phyloP scores from a whole-genome alignment of 2,113 vertebrate genomes.

The Chaenocephalus aceratus region DNA sequence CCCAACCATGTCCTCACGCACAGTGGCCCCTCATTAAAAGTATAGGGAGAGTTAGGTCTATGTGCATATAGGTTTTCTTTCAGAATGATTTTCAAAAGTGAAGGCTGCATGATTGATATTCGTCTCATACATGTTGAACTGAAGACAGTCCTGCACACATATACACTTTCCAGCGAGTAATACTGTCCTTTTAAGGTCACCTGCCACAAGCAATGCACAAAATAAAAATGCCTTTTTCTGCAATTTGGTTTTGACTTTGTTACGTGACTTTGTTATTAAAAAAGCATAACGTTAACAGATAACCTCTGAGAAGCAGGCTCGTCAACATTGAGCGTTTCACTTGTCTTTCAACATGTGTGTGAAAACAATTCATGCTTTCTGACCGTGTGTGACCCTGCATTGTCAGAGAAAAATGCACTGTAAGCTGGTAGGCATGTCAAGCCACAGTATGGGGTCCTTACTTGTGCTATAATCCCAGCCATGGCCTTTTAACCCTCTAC shows the following conservation, averaged over 20 bases:
- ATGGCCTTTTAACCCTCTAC: conserved; percentile 80
- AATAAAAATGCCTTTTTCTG: background rate
- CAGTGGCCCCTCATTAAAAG: conserved; percentile 74
- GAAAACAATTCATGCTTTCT: conserved; percentile 74
- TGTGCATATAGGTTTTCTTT: conserved; percentile 53
- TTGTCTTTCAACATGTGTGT: conserved; percentile 74
- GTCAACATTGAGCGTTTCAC: conserved; percentile 40
- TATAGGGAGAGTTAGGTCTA: conserved; percentile 52
- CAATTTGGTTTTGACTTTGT: conserved; percentile 57
- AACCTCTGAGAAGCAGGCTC: conserved; percentile 64
- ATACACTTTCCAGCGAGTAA: background rate
- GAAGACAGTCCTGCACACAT: background rate
- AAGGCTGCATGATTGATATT: background rate
- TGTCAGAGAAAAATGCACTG: conserved; percentile 82
- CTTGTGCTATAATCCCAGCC: conserved; percentile 80
- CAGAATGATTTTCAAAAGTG: conserved; percentile 50
- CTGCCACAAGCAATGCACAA: background rate
- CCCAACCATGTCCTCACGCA: conserved; percentile 81
- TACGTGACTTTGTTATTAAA: conserved; percentile 49
- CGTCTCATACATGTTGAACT: background rate
- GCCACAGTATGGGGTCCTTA: conserved; percentile 81
- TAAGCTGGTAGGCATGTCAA: conserved; percentile 82
- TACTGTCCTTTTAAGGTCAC: conserved; percentile 32
- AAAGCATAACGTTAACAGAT: conserved; percentile 37
- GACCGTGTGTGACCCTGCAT: conserved; percentile 75